A percentile compares a stretch with the other conserved stretches of the same genome.
Conservation (phyloP, 1,140 invertebrate species). For the Octopus sinensis region DNA sequence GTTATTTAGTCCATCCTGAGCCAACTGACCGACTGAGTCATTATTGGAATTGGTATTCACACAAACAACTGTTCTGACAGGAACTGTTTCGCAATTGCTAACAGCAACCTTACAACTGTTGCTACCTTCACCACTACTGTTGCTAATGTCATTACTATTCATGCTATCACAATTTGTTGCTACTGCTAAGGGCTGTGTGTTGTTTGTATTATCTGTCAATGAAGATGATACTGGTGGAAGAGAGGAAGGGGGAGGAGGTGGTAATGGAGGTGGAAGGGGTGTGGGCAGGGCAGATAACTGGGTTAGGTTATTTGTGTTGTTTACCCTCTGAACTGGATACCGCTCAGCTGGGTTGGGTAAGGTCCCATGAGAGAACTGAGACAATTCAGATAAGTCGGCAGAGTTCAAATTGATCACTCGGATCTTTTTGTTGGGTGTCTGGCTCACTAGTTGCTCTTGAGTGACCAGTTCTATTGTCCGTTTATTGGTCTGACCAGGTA, state of each 20-base stretch:
- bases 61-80: too few relatives aligned
- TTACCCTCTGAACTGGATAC: not conserved
- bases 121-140: too few relatives aligned
- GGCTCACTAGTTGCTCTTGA: slow-evolving; percentile 31
- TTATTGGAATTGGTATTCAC: too few relatives aligned
- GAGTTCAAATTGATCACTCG: slow-evolving; percentile 16
- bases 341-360: not conserved
- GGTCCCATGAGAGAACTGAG: not conserved
- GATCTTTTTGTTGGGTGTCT: slow-evolving; percentile 19
- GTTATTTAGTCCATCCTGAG: too few relatives aligned
- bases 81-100: too few relatives aligned
- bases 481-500: slow-evolving; percentile 23
- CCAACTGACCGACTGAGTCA: too few relatives aligned
- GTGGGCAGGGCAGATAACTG: not conserved
- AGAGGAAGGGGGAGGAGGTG: not conserved
- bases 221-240: not conserved
- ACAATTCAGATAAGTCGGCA: not conserved
- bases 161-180: not conserved
- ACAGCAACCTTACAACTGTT: too few relatives aligned
- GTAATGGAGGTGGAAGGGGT: not conserved
- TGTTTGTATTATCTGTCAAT: not conserved
- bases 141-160: not conserved
- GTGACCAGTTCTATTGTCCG: slow-evolving; percentile 36
- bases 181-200: not conserved
- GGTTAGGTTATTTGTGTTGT: not conserved